Evolutionary conservation across 1,140 invertebrate species (phyloP).

Genomic region (Galleria mellonella): DNA sequence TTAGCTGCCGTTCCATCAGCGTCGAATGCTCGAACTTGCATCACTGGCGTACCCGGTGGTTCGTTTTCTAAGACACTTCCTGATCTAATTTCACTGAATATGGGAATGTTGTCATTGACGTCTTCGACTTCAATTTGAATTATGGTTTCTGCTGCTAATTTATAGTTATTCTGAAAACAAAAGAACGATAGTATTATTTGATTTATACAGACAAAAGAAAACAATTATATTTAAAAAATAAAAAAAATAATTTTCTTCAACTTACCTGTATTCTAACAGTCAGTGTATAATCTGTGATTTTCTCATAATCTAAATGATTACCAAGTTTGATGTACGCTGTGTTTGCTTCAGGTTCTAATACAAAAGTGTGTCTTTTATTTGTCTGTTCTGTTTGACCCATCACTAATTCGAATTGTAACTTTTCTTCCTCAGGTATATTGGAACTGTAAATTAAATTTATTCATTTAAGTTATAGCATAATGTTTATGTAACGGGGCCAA

Average conservation of each 20-base stretch:
- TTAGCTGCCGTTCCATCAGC: slow-evolving; percentile 87
- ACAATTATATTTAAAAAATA: not conserved
- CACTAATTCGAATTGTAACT: slow-evolving; percentile 86
- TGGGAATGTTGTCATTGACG: slow-evolving; percentile 92
- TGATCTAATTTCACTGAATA: slow-evolving; percentile 84
- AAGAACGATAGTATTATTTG: slow-evolving; percentile 5
- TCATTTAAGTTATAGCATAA: too few species aligned
- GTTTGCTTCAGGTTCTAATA: slow-evolving; percentile 80
- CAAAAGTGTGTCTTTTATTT: slow-evolving; percentile 86
- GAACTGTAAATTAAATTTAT: slow-evolving; percentile 72
- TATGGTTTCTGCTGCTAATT: slow-evolving; percentile 84
- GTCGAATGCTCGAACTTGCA: slow-evolving; percentile 91
- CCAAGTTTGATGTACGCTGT: slow-evolving; percentile 83
- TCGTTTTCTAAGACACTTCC: slow-evolving; percentile 91
- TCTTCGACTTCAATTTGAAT: slow-evolving; percentile 86
- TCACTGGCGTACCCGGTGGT: slow-evolving; percentile 84
- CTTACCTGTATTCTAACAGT: slow-evolving; percentile 83
- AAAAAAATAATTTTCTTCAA: not conserved
- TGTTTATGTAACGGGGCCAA: too few species aligned
- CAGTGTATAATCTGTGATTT: slow-evolving; percentile 86
- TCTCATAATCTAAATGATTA: slow-evolving; percentile 87
- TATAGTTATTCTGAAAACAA: slow-evolving; percentile 84
- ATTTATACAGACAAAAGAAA: too few species aligned
- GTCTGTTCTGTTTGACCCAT: slow-evolving; percentile 87
- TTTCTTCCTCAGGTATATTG: slow-evolving; percentile 82